Evolutionary conservation across 2,797 vertebrate species (phyloP).

Genomic region (Enteromius argenteus): DNA sequence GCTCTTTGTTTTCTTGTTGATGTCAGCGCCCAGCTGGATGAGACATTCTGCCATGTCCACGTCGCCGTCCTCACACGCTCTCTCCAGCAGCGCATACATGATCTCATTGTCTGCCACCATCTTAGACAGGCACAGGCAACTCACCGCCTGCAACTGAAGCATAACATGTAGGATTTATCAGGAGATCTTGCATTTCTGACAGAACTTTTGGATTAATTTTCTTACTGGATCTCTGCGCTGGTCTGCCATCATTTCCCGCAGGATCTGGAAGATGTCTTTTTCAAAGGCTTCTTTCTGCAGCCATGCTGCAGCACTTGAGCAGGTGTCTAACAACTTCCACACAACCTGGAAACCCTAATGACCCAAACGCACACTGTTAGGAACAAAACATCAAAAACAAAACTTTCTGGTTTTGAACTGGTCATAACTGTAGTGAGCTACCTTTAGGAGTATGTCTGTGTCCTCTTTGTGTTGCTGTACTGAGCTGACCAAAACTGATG

Average conservation of each 20-base stretch:
- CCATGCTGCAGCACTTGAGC: slow-evolving; percentile 82
- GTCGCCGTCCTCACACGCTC: slow-evolving; percentile 86
- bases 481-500: slow-evolving; percentile 84
- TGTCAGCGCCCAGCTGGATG: slow-evolving; percentile 88
- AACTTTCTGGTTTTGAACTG: background rate
- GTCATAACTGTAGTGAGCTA: slow-evolving; percentile 63
- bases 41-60: slow-evolving; percentile 88
- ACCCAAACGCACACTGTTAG: background rate
- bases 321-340: slow-evolving; percentile 85
- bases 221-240: slow-evolving; percentile 79
- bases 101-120: slow-evolving; percentile 83
- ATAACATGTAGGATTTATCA: slow-evolving; percentile 22
- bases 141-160: slow-evolving; percentile 83
- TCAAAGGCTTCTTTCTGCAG: slow-evolving; percentile 88
- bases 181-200: background rate
- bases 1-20: slow-evolving; percentile 85
- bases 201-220: background rate
- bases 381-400: background rate
- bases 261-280: slow-evolving; percentile 86
- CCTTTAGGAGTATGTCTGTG: slow-evolving; percentile 85
- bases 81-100: slow-evolving; percentile 86
- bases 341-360: slow-evolving; percentile 84
- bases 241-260: slow-evolving; percentile 79
- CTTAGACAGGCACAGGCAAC: slow-evolving; percentile 89
- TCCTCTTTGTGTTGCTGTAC: slow-evolving; percentile 83